phyloP scores from a whole-genome alignment of 2,113 vertebrate species.

The Lepidothrix coronata region DNA sequence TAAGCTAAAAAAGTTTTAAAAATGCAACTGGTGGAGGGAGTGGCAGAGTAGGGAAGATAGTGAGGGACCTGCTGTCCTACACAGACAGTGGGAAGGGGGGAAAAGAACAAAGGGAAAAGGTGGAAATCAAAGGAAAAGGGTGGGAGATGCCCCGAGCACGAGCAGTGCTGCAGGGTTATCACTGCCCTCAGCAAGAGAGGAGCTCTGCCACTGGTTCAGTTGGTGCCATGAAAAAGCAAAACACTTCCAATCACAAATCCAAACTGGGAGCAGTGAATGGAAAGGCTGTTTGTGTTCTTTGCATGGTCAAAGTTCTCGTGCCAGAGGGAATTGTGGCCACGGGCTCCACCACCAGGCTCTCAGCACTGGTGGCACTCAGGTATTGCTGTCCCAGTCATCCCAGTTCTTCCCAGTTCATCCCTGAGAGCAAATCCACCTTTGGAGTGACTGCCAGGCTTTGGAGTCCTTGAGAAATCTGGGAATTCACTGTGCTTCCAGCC shows the following conservation, averaged over 20 bases:
- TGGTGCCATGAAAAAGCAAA: not conserved
- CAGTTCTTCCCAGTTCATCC: not conserved
- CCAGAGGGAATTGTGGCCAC: fast-evolving
- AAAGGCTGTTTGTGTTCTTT: not conserved
- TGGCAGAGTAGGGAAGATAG: not conserved
- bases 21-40: not conserved
- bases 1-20: not conserved
- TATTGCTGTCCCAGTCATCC: fast-evolving
- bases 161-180: fast-evolving
- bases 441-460: not conserved
- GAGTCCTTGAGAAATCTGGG: not conserved
- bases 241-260: not conserved
- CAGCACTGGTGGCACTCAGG: not conserved
- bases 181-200: not conserved
- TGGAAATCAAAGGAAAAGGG: not conserved
- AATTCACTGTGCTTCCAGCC: not conserved
- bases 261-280: not conserved
- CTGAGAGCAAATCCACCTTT: not conserved
- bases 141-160: not conserved
- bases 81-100: not conserved
- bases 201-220: fast-evolving
- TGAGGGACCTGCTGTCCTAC: fast-evolving
- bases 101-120: not conserved
- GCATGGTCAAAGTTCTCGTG: fast-evolving
- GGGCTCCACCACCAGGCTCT: not conserved